A percentile compares a stretch with the other conserved stretches of the same genome.
Conservation (phyloP, 2,113 vertebrate species). For the Andinoacara biseriatus region DNA sequence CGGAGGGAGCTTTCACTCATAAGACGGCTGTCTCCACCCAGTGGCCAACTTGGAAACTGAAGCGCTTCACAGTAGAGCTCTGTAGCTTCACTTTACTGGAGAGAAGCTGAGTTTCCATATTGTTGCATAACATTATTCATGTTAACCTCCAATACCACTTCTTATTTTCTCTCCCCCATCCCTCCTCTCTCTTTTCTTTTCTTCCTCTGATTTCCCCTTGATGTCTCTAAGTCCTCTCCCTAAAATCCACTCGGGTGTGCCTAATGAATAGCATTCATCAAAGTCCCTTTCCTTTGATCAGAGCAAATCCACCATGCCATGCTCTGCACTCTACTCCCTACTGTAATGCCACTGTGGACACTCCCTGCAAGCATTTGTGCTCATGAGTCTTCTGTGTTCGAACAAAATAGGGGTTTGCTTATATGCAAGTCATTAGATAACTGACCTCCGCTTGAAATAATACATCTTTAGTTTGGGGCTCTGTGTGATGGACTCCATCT, state of each 20-base stretch:
- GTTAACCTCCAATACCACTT: constrained; percentile 6
- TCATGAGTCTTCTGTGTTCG: constrained; percentile 52
- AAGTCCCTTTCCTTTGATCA: constrained; percentile 79
- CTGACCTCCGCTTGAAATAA: constrained; percentile 29
- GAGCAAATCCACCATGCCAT: constrained; percentile 60
- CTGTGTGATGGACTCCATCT: constrained; percentile 48
- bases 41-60: constrained; percentile 63
- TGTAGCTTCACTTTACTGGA: not conserved
- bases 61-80: too few relatives aligned
- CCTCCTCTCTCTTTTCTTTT: constrained; percentile 2
- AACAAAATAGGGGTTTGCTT: constrained; percentile 34
- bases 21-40: constrained; percentile 79
- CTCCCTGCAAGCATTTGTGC: constrained; percentile 33
- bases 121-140: constrained; percentile 49
- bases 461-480: constrained; percentile 31
- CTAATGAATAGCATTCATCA: constrained; percentile 83
- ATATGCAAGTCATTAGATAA: constrained; percentile 45
- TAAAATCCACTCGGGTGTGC: constrained; percentile 59
- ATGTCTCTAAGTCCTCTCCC: constrained; percentile 40
- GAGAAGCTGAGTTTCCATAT: constrained; percentile 34
- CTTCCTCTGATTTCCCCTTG: constrained; percentile 29
- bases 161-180: not conserved
- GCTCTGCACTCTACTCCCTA: constrained; percentile 44
- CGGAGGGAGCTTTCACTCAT: constrained; percentile 29
- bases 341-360: constrained; percentile 30